Conservation (phyloP, 2,888 invertebrate species). For the Limnephilus auricula region DNA sequence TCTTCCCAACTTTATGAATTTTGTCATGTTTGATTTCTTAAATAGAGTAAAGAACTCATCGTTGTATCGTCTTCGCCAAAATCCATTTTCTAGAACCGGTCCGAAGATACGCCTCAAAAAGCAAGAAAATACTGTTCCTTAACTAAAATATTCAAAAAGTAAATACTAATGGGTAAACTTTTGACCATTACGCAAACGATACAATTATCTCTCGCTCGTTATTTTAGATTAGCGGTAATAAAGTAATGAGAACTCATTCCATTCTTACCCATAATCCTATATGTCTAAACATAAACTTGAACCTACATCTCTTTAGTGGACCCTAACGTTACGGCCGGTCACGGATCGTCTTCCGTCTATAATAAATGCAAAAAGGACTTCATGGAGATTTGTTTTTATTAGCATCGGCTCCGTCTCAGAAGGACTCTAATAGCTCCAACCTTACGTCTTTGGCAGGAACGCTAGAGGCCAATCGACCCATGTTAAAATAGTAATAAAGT, state of each 20-base stretch:
- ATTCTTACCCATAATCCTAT: neutral
- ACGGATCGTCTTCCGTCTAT: neutral
- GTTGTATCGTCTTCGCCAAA: too few relatives aligned
- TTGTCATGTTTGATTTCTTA: too few relatives aligned
- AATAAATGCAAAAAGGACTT: neutral
- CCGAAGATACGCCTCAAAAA: too few relatives aligned
- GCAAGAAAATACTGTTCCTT: neutral
- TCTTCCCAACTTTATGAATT: too few relatives aligned
- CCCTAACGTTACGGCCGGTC: neutral
- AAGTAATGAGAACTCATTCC: neutral
- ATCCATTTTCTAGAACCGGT: too few relatives aligned
- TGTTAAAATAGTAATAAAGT: neutral
- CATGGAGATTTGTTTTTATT: conserved; percentile 2
- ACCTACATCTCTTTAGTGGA: neutral
- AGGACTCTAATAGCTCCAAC: neutral
- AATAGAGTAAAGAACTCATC: too few relatives aligned
- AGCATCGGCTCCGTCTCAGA: neutral
- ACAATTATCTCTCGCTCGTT: neutral
- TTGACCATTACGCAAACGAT: neutral
- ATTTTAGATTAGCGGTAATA: neutral
- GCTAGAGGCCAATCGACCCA: neutral
- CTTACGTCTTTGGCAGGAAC: neutral
- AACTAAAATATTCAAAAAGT: neutral
- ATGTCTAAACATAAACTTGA: neutral
- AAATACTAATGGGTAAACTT: neutral